phyloP scores from a whole-genome alignment of 2,113 vertebrate genomes.

The Haliaeetus leucogaster region DNA sequence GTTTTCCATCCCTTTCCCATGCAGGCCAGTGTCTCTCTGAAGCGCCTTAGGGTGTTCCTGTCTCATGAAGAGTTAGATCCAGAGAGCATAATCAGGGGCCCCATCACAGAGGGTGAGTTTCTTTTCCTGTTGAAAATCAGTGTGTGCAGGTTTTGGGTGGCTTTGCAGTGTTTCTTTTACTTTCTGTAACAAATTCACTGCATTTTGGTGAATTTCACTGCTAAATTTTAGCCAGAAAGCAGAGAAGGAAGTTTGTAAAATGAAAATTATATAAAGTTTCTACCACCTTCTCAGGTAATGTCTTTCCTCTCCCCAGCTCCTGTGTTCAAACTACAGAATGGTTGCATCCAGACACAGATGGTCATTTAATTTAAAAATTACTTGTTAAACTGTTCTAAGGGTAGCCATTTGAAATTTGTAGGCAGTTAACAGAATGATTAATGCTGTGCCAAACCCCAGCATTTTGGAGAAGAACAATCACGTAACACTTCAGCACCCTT shows the following conservation, averaged over 20 bases:
- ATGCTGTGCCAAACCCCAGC: background rate
- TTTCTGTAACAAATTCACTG: background rate
- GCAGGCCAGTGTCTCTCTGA: constrained; percentile 93
- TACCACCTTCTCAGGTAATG: background rate
- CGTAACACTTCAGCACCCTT: background rate
- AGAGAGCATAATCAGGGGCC: constrained; percentile 77
- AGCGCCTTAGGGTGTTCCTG: constrained; percentile 88
- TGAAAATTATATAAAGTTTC: background rate
- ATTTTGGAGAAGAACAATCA: background rate
- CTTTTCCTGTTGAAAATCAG: background rate
- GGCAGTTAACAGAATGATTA: background rate
- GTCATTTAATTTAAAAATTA: background rate
- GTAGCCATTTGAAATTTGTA: background rate
- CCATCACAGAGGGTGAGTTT: constrained; percentile 65
- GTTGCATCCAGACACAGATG: background rate
- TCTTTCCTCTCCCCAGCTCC: background rate
- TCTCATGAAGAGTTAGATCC: constrained; percentile 93
- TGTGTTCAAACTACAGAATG: background rate
- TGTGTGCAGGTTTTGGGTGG: background rate
- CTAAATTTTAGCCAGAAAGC: background rate
- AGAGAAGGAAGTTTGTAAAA: background rate
- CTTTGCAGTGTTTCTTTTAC: background rate
- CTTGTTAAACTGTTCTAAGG: background rate
- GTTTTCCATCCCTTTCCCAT: background rate
- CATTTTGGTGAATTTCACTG: background rate